Evolutionary conservation across 1,140 invertebrate species (phyloP).

Genomic region (Drosophila pallidifrons): DNA sequence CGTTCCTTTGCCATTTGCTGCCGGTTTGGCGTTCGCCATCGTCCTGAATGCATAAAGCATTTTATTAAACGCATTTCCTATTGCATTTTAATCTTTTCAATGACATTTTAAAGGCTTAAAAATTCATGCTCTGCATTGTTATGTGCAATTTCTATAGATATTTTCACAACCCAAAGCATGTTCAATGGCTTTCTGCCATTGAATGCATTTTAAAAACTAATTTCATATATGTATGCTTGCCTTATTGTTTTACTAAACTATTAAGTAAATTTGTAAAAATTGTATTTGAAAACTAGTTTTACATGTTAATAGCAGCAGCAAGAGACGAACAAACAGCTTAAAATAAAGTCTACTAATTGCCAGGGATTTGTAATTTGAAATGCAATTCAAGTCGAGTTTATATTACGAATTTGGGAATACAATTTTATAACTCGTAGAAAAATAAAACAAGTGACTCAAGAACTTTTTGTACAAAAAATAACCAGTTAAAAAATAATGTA

Average conservation of each 20-base stretch:
- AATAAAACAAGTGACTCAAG: too few species aligned
- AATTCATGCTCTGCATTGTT: constrained; percentile 17
- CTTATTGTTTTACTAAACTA: not conserved
- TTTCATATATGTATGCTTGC: constrained; percentile 1
- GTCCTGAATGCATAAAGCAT: constrained; percentile 46
- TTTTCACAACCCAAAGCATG: constrained; percentile 3
- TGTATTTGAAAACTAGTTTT: too few species aligned
- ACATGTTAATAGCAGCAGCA: too few species aligned
- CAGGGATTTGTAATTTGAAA: too few species aligned
- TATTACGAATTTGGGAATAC: too few species aligned
- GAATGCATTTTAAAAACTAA: constrained; percentile 25
- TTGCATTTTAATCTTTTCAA: constrained; percentile 40
- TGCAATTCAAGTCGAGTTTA: too few species aligned
- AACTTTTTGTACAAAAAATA: too few species aligned
- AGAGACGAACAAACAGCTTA: too few species aligned
- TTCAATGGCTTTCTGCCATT: not conserved
- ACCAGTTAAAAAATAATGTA: too few species aligned
- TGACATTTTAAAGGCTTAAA: constrained; percentile 29
- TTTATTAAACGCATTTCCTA: constrained; percentile 59
- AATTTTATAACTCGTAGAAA: too few species aligned
- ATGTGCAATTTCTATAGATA: constrained; percentile 16
- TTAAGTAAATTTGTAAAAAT: too few species aligned
- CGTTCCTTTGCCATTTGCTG: constrained; percentile 29
- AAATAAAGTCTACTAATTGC: too few species aligned
- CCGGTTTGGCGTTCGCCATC: not conserved